Evolutionary conservation across 2,113 vertebrate genomes (phyloP).

Genomic region (Psittacara wagleri): DNA sequence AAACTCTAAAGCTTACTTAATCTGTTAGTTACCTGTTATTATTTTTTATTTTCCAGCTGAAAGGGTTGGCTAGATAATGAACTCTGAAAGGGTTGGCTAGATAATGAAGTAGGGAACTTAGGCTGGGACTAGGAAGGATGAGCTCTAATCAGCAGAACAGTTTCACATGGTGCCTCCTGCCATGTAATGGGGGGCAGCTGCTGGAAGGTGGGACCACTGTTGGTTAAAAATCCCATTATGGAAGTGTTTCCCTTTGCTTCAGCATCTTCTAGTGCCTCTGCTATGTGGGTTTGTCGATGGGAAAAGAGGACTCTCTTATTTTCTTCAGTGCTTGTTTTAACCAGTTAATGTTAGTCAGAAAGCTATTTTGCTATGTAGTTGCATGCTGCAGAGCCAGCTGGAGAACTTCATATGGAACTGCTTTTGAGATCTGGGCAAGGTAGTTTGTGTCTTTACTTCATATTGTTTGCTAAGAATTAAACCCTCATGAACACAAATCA

Average conservation of each 20-base stretch:
- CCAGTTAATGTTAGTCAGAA: background rate
- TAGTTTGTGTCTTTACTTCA: background rate
- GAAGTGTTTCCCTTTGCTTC: rapidly evolving
- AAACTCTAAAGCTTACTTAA: background rate
- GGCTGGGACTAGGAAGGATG: background rate
- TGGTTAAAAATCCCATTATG: background rate
- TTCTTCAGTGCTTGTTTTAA: background rate
- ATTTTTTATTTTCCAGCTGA: background rate
- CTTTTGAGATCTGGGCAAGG: background rate
- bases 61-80: background rate
- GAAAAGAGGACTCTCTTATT: rapidly evolving
- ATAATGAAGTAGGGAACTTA: background rate
- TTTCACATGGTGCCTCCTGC: background rate
- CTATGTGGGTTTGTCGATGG: background rate
- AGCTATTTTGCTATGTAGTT: background rate
- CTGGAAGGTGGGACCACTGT: background rate
- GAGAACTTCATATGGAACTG: rapidly evolving
- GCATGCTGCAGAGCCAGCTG: rapidly evolving
- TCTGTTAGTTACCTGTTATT: background rate
- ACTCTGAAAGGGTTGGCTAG: background rate
- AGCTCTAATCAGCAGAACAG: background rate
- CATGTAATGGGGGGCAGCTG: background rate
- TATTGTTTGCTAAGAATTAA: background rate
- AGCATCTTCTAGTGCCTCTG: background rate
- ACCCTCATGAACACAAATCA: background rate